These are phyloP conservation scores for Scaptomyza montana DNA, from an alignment of 1,140 invertebrate species.

Conservation along the genomic window DNA sequence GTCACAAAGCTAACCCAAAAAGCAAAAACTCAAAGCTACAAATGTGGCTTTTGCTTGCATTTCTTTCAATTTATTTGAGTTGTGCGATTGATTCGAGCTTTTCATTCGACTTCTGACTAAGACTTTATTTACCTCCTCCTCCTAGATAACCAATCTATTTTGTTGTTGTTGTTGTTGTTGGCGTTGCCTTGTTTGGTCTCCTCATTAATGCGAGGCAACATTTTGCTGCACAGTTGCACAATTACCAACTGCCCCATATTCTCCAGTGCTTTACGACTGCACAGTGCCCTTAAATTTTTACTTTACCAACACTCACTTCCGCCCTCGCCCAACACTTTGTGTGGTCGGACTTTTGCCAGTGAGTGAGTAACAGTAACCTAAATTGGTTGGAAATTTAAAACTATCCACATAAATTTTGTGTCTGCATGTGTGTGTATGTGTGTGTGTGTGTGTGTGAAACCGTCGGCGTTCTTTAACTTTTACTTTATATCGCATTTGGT, in stretches of 20 bases:
- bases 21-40: constrained; percentile 24
- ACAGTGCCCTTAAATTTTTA: constrained; percentile 31
- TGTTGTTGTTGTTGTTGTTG: constrained; percentile 3
- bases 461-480: constrained; percentile 20
- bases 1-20: constrained; percentile 28
- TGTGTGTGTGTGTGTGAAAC: constrained; percentile 3
- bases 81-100: constrained; percentile 46
- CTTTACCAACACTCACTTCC: not conserved
- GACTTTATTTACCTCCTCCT: no score
- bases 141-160: no score
- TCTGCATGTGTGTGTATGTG: not conserved
- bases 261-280: constrained; percentile 26
- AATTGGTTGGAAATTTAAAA: constrained; percentile 28
- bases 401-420: constrained; percentile 19
- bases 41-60: constrained; percentile 55
- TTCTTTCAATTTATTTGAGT: constrained; percentile 70
- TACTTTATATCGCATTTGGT: not conserved
- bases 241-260: constrained; percentile 26
- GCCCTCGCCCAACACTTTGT: not conserved
- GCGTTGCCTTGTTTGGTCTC: constrained; percentile 25
- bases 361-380: constrained; percentile 32
- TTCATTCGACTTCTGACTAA: constrained; percentile 22
- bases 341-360: not conserved
- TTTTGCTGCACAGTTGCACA: constrained; percentile 31
- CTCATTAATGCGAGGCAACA: constrained; percentile 42